Conservation (phyloP, 2,797 vertebrate species). For the Tokudaia muenninki region DNA sequence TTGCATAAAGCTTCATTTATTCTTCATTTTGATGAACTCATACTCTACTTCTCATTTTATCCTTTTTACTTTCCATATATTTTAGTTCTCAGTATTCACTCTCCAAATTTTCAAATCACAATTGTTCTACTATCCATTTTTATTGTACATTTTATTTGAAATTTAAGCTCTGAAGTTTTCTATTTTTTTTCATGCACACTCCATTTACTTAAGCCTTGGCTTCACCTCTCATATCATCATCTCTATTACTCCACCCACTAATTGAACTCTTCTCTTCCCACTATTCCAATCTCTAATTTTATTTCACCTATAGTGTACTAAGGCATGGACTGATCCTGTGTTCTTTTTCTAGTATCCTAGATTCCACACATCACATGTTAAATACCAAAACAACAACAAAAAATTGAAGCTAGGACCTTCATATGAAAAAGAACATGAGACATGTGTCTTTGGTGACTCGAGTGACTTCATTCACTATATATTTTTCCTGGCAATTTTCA, state of each 20-base stretch:
- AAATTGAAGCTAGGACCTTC: neutral
- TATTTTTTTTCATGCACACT: neutral
- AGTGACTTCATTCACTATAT: neutral
- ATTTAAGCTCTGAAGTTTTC: no score
- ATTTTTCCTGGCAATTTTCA: neutral
- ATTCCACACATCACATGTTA: no score
- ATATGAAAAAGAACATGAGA: neutral
- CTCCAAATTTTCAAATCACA: neutral
- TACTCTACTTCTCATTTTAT: neutral
- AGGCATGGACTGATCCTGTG: no score
- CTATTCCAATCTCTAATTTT: neutral
- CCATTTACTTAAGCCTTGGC: neutral
- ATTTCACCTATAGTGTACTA: neutral
- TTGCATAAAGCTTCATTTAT: neutral
- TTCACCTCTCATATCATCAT: neutral
- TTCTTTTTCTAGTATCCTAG: neutral
- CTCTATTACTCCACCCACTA: fast-evolving
- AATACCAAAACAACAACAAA: no score
- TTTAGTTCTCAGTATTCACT: neutral
- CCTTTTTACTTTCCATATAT: neutral
- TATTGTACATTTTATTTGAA: neutral
- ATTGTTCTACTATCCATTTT: neutral
- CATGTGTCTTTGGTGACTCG: no score
- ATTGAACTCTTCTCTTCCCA: neutral
- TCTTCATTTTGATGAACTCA: neutral